Conservation (phyloP, 1,140 invertebrate species). For the Sycophila sp. region DNA sequence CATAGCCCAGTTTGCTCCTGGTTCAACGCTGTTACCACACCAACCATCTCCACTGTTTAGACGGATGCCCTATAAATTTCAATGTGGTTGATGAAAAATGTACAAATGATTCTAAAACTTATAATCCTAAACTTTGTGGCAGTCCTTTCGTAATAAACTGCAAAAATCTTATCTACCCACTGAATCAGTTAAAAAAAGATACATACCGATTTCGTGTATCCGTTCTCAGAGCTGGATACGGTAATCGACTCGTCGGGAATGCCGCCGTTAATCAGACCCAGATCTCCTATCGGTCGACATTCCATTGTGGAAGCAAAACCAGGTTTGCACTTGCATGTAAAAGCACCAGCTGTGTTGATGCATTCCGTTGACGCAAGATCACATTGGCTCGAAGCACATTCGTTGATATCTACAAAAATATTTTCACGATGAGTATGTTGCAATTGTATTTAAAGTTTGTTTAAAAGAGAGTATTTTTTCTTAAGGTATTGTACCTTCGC, state of each 20-base stretch:
- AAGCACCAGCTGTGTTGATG: constrained; percentile 89
- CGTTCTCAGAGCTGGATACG: constrained; percentile 83
- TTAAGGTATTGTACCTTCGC: constrained; percentile 71
- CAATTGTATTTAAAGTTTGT: not conserved
- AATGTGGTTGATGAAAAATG: too few species aligned
- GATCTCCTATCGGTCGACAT: constrained; percentile 87
- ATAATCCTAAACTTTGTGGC: not conserved
- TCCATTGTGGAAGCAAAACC: constrained; percentile 90
- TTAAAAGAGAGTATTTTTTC: not conserved
- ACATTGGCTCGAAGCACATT: constrained; percentile 89
- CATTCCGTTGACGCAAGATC: constrained; percentile 92
- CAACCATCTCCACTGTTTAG: constrained; percentile 85
- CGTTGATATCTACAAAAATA: constrained; percentile 84
- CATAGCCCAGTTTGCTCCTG: constrained; percentile 87
- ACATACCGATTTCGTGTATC: constrained; percentile 82
- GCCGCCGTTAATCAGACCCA: constrained; percentile 88
- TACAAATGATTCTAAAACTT: not conserved
- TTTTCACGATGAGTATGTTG: too few species aligned
- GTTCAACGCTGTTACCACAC: constrained; percentile 87
- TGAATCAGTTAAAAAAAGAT: constrained; percentile 34
- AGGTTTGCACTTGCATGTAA: constrained; percentile 87
- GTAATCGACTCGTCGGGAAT: constrained; percentile 90
- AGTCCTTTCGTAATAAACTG: not conserved
- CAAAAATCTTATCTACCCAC: not conserved
- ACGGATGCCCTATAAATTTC: constrained; percentile 74